Evolutionary conservation across 2,888 invertebrate species (phyloP), one percentile per base, ranked within the genome.

Genomic region (Callosobruchus maculatus): DNA sequence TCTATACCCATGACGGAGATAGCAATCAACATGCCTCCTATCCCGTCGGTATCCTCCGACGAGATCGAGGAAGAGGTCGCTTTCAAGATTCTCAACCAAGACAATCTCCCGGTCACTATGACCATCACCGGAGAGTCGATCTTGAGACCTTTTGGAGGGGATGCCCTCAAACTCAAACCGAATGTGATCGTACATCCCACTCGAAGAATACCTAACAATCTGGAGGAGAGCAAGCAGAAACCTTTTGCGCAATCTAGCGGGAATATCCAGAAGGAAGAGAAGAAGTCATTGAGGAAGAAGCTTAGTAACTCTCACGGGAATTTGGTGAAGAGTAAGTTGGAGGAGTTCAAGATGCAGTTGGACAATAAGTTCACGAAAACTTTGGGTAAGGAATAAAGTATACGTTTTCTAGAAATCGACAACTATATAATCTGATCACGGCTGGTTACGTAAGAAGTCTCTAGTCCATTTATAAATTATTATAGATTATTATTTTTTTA

Each of bases 361-460:
- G 88, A 88, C 70, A 85, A 86, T 74, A 90, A 91, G 80, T 94
- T 94, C 85, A 92, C 92, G 76, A 91, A 92, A 81, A 92, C 92
- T 73, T 88, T 95, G 75, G 78, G 78, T 77, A 72, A 75, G 73
- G 49, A 49, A 13, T 49, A 49, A 49, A 1, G 5, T 49, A 13
- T 30, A 30, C 9, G 49, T 13, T 49, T 49, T 18, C 4, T 13
- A 26, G 3, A 49, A 49, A 49, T 49, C 1, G 49, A 18, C 13
- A 18, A 13, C 49, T 49, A 49, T 49, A 18, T 49, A n/a, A 49
- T 49, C 49, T 49, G 26, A n/a, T n/a, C n/a, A n/a, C n/a, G n/a
- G n/a, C n/a, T 26, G 26, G 26, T 26, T 26, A 2, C 26, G 26
- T n/a, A n/a, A n/a, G n/a, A n/a, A n/a, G n/a, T n/a, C n/a, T n/a